A percentile compares a stretch with the other conserved stretches of the same genome.
phyloP scores from a whole-genome alignment of 2,797 vertebrate species.

The Anas bernieri region DNA sequence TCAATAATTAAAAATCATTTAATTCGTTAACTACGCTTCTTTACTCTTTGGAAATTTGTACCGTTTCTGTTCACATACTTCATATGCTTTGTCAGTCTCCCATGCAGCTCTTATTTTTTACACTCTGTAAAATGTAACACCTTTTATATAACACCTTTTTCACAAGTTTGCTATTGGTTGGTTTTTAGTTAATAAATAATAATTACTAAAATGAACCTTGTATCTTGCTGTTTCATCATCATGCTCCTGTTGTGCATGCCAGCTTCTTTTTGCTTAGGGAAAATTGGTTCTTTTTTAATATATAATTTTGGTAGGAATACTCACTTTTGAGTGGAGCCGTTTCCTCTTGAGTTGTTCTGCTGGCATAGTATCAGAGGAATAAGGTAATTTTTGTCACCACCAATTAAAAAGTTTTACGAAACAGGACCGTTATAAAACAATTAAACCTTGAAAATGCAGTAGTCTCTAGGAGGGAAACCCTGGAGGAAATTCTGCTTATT shows the following conservation, averaged over 20 bases:
- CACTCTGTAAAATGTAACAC: neutral
- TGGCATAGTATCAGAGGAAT: constrained; percentile 75
- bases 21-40: neutral
- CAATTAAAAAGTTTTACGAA: constrained; percentile 86
- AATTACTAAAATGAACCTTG: neutral
- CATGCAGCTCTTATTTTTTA: neutral
- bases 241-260: neutral
- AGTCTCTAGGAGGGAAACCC: constrained; percentile 84
- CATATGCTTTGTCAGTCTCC: neutral
- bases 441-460: constrained; percentile 84
- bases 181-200: neutral
- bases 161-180: neutral
- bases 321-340: constrained; percentile 6
- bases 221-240: neutral
- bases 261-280: neutral
- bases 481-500: constrained; percentile 87
- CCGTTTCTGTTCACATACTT: neutral
- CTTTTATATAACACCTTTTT: neutral
- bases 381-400: constrained; percentile 84
- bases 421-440: constrained; percentile 87
- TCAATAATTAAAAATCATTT: neutral
- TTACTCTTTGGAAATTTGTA: neutral
- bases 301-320: constrained; percentile 19
- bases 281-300: neutral
- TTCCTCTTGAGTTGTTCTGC: constrained; percentile 66